Percentiles rank a stretch among this genome's conserved stretches.
Conservation (phyloP, 1,140 invertebrate species). For the Neelides sp. region DNA sequence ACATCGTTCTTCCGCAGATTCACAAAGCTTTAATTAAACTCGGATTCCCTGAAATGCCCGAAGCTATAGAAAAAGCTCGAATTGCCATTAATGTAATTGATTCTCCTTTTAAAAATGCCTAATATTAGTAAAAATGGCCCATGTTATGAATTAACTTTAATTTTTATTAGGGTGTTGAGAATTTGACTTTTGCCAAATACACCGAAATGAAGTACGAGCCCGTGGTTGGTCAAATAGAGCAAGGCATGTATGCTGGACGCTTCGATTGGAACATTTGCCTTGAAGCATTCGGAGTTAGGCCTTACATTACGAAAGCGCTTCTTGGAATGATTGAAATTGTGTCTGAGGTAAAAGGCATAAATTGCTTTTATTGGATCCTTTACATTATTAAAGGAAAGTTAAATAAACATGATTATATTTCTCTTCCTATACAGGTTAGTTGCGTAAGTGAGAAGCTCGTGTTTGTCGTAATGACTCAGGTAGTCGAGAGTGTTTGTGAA, state of each 20-base stretch:
- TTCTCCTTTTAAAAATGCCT: neutral
- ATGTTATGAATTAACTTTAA: slow-evolving; percentile 9
- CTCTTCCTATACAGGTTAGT: slow-evolving; percentile 46
- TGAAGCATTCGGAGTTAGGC: slow-evolving; percentile 60
- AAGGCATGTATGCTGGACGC: slow-evolving; percentile 80
- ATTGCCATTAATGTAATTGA: slow-evolving; percentile 44
- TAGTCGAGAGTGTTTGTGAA: slow-evolving; percentile 80
- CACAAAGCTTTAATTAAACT: slow-evolving; percentile 47
- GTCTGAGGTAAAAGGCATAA: slow-evolving; percentile 56
- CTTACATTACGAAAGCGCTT: slow-evolving; percentile 84
- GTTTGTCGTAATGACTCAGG: slow-evolving; percentile 60
- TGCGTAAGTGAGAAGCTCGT: slow-evolving; percentile 65
- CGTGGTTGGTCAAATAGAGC: slow-evolving; percentile 82
- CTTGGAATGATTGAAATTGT: slow-evolving; percentile 84
- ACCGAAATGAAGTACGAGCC: slow-evolving; percentile 86
- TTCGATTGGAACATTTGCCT: slow-evolving; percentile 72
- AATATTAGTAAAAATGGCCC: slow-evolving; percentile 7
- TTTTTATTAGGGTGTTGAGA: slow-evolving; percentile 21
- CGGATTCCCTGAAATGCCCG: slow-evolving; percentile 56
- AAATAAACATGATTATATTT: neutral
- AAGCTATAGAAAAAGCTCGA: slow-evolving; percentile 45
- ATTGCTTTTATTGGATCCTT: neutral
- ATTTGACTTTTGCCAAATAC: slow-evolving; percentile 41
- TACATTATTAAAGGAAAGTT: neutral
- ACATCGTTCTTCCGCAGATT: slow-evolving; percentile 57